phyloP scores from a whole-genome alignment of 2,888 invertebrate species.

The Cantharis rufa region DNA sequence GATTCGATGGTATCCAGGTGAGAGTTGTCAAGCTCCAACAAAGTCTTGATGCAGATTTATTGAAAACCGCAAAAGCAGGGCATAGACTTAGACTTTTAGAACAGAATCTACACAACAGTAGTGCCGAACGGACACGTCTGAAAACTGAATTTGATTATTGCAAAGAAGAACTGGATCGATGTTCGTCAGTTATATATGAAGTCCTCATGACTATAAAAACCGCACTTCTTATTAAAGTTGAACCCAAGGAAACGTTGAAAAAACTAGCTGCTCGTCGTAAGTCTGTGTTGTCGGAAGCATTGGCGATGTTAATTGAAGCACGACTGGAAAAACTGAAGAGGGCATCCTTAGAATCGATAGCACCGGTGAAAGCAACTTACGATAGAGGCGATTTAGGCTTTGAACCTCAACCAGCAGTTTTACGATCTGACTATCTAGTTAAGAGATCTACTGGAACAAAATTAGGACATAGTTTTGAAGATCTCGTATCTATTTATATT shows the following conservation, averaged over 20 bases:
- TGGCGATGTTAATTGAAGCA: constrained; percentile 45
- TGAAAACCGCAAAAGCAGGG: constrained; percentile 35
- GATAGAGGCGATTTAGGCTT: constrained; percentile 70
- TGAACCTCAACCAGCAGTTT: constrained; percentile 58
- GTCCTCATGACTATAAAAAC: constrained; percentile 65
- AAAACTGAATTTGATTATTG: constrained; percentile 54
- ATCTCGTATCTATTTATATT: neutral
- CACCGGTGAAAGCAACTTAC: constrained; percentile 57
- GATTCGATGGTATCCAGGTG: neutral
- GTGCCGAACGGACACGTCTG: constrained; percentile 57
- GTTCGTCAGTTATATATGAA: constrained; percentile 64
- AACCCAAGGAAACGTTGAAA: constrained; percentile 56
- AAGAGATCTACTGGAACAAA: constrained; percentile 42
- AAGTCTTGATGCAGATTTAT: neutral
- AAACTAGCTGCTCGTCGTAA: constrained; percentile 60
- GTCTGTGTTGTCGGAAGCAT: constrained; percentile 57
- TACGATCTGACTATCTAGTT: constrained; percentile 41
- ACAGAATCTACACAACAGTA: constrained; percentile 61
- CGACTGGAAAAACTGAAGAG: constrained; percentile 50
- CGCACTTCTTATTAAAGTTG: constrained; percentile 58
- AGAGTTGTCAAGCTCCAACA: neutral
- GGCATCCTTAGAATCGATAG: constrained; percentile 55
- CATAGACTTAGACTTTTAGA: constrained; percentile 51
- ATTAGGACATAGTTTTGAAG: constrained; percentile 41
- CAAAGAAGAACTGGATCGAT: constrained; percentile 60